Percentiles rank a stretch among this genome's conserved stretches.
Conservation (phyloP, 2,888 invertebrate genomes). For the Drosophila incognita region DNA sequence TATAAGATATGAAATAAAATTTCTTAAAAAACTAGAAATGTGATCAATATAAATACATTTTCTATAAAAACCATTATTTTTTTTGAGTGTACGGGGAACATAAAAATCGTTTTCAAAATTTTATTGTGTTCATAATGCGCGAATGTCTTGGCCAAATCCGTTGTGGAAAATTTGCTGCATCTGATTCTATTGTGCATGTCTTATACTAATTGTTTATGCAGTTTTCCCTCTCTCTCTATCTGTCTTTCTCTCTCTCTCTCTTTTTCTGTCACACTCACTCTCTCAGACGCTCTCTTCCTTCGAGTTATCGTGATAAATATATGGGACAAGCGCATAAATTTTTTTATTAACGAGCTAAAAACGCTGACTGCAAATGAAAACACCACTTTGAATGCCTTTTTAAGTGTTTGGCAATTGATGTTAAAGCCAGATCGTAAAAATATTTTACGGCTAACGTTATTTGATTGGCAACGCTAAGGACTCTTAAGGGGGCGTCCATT, state of each 20-base stretch:
- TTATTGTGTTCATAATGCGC: slow-evolving; percentile 59
- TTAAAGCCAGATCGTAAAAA: slow-evolving; percentile 56
- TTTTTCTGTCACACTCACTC: not conserved
- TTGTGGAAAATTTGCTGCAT: slow-evolving; percentile 37
- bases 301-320: slow-evolving; percentile 62
- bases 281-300: not conserved
- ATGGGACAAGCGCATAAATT: slow-evolving; percentile 74
- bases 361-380: slow-evolving; percentile 28
- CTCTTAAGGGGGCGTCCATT: slow-evolving; percentile 4
- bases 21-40: not conserved
- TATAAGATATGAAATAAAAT: not conserved
- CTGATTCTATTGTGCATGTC: slow-evolving; percentile 48
- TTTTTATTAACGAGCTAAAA: slow-evolving; percentile 64
- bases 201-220: slow-evolving; percentile 63
- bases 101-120: slow-evolving; percentile 60
- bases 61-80: not conserved
- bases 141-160: slow-evolving; percentile 17
- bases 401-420: slow-evolving; percentile 61
- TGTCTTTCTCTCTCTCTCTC: no score
- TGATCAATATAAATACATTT: not conserved
- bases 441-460: slow-evolving; percentile 52
- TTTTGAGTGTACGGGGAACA: slow-evolving; percentile 15
- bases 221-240: slow-evolving; percentile 3
- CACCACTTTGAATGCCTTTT: slow-evolving; percentile 35
- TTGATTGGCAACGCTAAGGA: slow-evolving; percentile 34